Evolutionary conservation across 2,113 vertebrate species (phyloP).

Genomic region (Peromyscus polionotus): DNA sequence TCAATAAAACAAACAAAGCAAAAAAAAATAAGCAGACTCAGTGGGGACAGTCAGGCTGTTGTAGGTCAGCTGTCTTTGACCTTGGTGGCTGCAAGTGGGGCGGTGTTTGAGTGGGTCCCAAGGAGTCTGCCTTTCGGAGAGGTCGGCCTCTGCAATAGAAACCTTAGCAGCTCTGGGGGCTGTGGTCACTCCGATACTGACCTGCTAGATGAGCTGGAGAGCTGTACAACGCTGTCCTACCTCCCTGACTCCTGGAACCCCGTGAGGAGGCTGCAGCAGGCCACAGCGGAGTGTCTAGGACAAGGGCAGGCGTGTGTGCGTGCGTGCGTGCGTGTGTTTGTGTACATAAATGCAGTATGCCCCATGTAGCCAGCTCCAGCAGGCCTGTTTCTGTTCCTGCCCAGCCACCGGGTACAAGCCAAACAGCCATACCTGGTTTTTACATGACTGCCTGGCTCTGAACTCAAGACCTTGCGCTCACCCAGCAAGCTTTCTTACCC

Average conservation of each 20-base stretch:
- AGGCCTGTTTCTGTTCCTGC: not conserved
- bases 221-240: accelerated
- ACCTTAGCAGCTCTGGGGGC: not conserved
- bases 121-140: not conserved
- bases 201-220: not conserved
- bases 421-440: not conserved
- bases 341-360: not conserved
- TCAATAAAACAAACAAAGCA: not conserved
- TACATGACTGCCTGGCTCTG: not conserved
- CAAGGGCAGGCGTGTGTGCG: not conserved
- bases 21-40: not conserved
- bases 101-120: not conserved
- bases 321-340: not conserved
- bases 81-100: not conserved
- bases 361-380: not conserved
- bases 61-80: not conserved
- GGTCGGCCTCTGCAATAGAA: not conserved
- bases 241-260: not conserved
- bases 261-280: not conserved
- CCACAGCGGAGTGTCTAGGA: not conserved
- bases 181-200: not conserved
- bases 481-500: not conserved
- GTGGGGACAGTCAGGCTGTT: not conserved
- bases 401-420: not conserved
- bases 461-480: not conserved